These are phyloP conservation scores for Australoheros facetus DNA, from an alignment of 2,797 vertebrate species.

Conservation along the genomic window DNA sequence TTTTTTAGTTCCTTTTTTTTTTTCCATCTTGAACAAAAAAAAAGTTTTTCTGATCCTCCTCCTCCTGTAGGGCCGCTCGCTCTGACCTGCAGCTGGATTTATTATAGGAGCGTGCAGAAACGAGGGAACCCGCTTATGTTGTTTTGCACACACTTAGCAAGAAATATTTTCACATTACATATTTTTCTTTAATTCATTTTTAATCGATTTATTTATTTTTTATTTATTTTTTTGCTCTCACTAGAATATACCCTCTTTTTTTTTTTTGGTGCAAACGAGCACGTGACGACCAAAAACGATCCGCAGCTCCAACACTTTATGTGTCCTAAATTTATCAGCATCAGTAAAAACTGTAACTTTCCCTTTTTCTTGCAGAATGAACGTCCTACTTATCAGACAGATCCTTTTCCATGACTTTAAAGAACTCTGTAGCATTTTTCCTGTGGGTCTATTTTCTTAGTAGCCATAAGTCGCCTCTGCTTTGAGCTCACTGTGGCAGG, in stretches of 20 bases:
- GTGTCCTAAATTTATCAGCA: neutral
- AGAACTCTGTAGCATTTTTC: neutral
- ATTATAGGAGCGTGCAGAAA: neutral
- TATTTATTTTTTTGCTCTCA: no score
- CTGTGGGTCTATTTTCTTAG: neutral
- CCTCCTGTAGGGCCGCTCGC: slow-evolving; percentile 24
- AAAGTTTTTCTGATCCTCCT: neutral
- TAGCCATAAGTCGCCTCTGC: neutral
- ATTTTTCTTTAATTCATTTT: neutral
- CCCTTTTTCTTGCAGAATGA: neutral
- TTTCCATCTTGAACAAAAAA: slow-evolving; percentile 30
- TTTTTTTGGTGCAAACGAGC: neutral
- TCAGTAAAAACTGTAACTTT: neutral
- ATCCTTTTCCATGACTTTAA: neutral
- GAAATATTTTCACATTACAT: slow-evolving; percentile 22
- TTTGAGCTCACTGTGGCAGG: slow-evolving; percentile 20
- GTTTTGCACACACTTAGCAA: slow-evolving; percentile 11
- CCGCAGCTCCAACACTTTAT: neutral
- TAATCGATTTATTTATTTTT: neutral
- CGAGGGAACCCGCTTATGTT: neutral
- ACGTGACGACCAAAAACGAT: neutral
- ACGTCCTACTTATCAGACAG: slow-evolving; percentile 8
- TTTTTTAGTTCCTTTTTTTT: slow-evolving; percentile 26
- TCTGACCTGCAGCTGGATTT: slow-evolving; percentile 29
- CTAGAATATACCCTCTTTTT: no score